phyloP scores from a whole-genome alignment of 2,113 vertebrate species.

The Cottus gobio region DNA sequence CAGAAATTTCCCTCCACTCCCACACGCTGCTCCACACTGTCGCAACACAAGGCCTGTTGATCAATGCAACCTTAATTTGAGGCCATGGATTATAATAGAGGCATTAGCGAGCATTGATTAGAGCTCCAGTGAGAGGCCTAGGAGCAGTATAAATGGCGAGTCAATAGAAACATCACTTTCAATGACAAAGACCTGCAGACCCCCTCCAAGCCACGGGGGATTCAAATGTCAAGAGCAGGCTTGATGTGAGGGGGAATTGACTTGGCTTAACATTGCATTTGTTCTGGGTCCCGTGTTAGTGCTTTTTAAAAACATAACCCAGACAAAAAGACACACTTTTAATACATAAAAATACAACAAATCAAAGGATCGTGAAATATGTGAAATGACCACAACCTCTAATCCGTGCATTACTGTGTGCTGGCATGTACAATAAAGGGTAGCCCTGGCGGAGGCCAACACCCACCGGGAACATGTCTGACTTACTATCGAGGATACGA shows the following conservation, averaged over 20 bases:
- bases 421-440: too few species aligned
- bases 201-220: slow-evolving; percentile 31
- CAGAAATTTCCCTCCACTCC: slow-evolving; percentile 26
- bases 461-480: too few species aligned
- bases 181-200: slow-evolving; percentile 65
- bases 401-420: too few species aligned
- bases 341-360: background rate
- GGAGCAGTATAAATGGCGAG: slow-evolving; percentile 64
- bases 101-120: slow-evolving; percentile 80
- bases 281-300: background rate
- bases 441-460: too few species aligned
- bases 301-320: slow-evolving; percentile 2
- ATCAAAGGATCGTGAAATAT: background rate
- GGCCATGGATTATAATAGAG: slow-evolving; percentile 80
- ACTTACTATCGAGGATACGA: too few species aligned
- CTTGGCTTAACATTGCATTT: slow-evolving; percentile 9
- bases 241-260: slow-evolving; percentile 28
- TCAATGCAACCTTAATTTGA: slow-evolving; percentile 81
- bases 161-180: slow-evolving; percentile 75
- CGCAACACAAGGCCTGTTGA: slow-evolving; percentile 57
- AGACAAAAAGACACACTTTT: background rate
- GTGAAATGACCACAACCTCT: too few species aligned
- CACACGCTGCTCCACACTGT: slow-evolving; percentile 40
- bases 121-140: slow-evolving; percentile 38
- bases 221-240: slow-evolving; percentile 70